Evolutionary conservation across 2,797 vertebrate species (phyloP).

Genomic region (Perodicticus potto): DNA sequence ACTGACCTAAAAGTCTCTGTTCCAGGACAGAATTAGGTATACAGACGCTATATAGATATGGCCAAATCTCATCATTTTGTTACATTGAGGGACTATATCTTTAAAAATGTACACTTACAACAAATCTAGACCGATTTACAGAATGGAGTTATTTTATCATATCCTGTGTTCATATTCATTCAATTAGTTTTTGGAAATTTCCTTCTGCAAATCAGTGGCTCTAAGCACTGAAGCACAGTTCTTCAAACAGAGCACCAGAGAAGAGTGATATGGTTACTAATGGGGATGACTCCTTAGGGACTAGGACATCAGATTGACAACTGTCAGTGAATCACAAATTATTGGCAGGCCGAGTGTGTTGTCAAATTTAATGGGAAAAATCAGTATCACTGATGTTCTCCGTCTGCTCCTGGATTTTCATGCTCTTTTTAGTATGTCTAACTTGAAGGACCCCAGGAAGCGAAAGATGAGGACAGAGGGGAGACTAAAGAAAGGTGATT

Average conservation of each 20-base stretch:
- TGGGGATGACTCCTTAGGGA: neutral
- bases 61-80: neutral
- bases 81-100: neutral
- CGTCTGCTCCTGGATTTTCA: neutral
- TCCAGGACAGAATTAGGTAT: slow-evolving; percentile 40
- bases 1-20: neutral
- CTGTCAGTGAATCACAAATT: neutral
- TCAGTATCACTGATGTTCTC: neutral
- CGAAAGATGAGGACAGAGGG: neutral
- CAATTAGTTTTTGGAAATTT: slow-evolving; percentile 5
- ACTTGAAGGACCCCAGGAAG: neutral
- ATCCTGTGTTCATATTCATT: neutral
- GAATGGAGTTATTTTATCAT: neutral
- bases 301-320: slow-evolving; percentile 25
- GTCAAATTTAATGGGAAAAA: slow-evolving; percentile 23
- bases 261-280: neutral
- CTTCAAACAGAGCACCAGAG: neutral
- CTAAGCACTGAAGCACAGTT: neutral
- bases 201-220: neutral
- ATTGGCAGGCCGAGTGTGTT: neutral
- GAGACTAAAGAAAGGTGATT: neutral
- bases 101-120: slow-evolving; percentile 10
- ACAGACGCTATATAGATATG: neutral
- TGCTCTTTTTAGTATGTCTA: neutral
- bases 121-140: slow-evolving; percentile 17